Evolutionary conservation across 2,888 invertebrate genomes (phyloP).

Genomic region (Elmis aenea): DNA sequence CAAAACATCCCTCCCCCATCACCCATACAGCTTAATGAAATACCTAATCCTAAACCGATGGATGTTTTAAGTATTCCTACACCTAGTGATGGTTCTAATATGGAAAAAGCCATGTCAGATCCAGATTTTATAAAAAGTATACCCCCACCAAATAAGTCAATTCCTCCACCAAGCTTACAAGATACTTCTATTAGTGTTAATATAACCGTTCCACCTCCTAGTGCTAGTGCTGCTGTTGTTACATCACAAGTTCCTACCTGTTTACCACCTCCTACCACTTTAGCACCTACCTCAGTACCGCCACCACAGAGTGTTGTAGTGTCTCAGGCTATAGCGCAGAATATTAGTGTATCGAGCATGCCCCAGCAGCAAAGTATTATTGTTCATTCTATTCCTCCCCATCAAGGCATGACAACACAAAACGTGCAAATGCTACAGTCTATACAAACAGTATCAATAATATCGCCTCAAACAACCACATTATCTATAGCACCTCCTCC

Average conservation of each 20-base stretch:
- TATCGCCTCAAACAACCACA: constrained; percentile 14
- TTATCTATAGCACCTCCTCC: constrained; percentile 19
- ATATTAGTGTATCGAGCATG: constrained; percentile 24
- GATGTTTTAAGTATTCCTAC: constrained; percentile 56
- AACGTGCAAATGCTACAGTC: constrained; percentile 14
- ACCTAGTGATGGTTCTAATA: constrained; percentile 36
- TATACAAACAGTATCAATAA: constrained; percentile 14
- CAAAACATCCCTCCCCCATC: constrained; percentile 60
- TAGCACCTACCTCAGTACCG: constrained; percentile 29
- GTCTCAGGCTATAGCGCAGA: constrained; percentile 11
- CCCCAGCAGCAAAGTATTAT: constrained; percentile 31
- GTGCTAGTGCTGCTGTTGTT: constrained; percentile 9
- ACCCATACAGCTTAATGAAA: constrained; percentile 56
- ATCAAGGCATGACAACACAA: constrained; percentile 12
- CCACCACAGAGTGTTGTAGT: constrained; percentile 25
- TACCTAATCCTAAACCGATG: constrained; percentile 58
- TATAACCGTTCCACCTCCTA: constrained; percentile 31
- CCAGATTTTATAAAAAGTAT: constrained; percentile 44
- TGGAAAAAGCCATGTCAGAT: constrained; percentile 35
- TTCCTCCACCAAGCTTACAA: constrained; percentile 42
- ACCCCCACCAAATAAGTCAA: constrained; percentile 46
- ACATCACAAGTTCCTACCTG: constrained; percentile 22
- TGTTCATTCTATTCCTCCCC: constrained; percentile 32
- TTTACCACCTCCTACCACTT: constrained; percentile 26
- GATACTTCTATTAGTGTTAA: constrained; percentile 31